Evolutionary conservation across 2,888 invertebrate species (phyloP).

Genomic region (Drosophila falleni): DNA sequence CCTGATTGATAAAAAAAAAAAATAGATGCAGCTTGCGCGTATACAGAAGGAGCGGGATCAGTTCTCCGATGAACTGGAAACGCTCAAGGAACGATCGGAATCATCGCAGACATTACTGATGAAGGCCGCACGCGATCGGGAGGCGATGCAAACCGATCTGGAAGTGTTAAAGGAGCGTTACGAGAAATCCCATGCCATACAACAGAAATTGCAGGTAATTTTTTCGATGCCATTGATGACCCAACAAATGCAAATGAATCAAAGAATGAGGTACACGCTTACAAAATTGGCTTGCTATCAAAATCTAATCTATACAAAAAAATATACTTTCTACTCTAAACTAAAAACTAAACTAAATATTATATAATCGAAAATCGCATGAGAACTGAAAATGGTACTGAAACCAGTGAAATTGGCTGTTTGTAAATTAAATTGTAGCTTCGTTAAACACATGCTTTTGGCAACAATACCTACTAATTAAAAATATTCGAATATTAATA

Average conservation of each 20-base stretch:
- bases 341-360: constrained; percentile 12
- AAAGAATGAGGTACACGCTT: constrained; percentile 35
- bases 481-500: too few species aligned
- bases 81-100: constrained; percentile 93
- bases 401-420: constrained; percentile 82
- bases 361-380: constrained; percentile 57
- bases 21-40: constrained; percentile 91
- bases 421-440: constrained; percentile 82
- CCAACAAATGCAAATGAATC: not conserved
- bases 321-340: constrained; percentile 35
- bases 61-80: constrained; percentile 92
- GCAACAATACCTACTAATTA: too few species aligned
- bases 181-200: constrained; percentile 93
- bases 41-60: constrained; percentile 95
- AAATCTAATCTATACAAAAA: constrained; percentile 15
- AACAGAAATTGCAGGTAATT: constrained; percentile 92
- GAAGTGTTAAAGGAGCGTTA: constrained; percentile 94
- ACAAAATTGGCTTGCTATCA: constrained; percentile 60
- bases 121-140: constrained; percentile 93
- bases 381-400: constrained; percentile 59
- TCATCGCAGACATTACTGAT: constrained; percentile 92
- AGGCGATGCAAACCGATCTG: constrained; percentile 93
- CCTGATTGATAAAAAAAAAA: not conserved
- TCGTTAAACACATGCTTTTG: constrained; percentile 19
- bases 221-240: constrained; percentile 3